Conservation (phyloP, 2,888 invertebrate genomes). For the Scaeva pyrastri region DNA sequence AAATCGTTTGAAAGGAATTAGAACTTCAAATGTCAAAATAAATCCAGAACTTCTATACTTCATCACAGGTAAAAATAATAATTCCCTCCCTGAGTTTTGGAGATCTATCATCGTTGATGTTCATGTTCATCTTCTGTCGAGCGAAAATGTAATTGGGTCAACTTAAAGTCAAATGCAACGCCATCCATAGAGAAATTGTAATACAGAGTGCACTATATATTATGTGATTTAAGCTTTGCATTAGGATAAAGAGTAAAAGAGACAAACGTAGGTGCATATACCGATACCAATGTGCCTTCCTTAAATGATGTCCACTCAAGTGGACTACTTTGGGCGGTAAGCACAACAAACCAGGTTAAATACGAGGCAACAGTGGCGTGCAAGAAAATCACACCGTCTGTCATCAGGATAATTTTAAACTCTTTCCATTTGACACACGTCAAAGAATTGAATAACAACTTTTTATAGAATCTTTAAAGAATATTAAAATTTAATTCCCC, state of each 20-base stretch:
- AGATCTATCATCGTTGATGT: conserved; percentile 28
- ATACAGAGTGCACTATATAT: neutral
- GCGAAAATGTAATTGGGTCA: conserved; percentile 73
- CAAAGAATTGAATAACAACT: too few relatives aligned
- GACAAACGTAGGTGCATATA: neutral
- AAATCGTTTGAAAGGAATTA: too few relatives aligned
- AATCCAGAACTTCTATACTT: too few relatives aligned
- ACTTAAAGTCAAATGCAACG: conserved; percentile 73
- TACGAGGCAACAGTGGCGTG: neutral
- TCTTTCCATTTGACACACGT: too few relatives aligned
- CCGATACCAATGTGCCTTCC: conserved; percentile 2
- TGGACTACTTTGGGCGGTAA: conserved; percentile 57
- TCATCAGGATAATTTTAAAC: too few relatives aligned
- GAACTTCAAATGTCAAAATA: too few relatives aligned
- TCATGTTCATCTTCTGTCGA: conserved; percentile 51
- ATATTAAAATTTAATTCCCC: too few relatives aligned
- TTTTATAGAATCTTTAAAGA: too few relatives aligned
- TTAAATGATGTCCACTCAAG: conserved; percentile 59
- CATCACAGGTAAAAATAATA: too few relatives aligned
- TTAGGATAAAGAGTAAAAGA: neutral
- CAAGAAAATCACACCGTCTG: neutral
- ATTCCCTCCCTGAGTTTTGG: conserved; percentile 1
- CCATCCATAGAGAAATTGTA: conserved; percentile 59
- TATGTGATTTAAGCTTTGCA: conserved; percentile 13
- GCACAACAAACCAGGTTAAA: conserved; percentile 61